Evolutionary conservation across 2,888 invertebrate genomes (phyloP), one percentile per base, ranked within the genome.

Genomic region (Meiosimyza decipiens): DNA sequence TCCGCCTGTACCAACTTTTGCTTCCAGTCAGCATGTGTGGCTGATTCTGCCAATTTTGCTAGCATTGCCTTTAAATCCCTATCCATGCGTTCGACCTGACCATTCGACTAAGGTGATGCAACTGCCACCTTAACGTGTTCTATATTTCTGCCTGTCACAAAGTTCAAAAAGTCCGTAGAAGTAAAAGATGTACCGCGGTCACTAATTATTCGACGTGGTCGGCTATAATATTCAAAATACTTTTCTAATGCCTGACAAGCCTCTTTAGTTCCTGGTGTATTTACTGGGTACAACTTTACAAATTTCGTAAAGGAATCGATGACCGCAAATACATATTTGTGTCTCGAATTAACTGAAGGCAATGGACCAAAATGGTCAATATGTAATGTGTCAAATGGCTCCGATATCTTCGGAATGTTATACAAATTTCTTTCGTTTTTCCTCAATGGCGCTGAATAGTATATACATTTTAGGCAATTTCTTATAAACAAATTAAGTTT

Each of bases 81-180:
- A 18, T 54, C 5, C 6, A 54, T 18, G n/a, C 54, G 54, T 11
- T 54, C 54, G n/a, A 54, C 54, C 54, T 54, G 54, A 3, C 54
- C 40, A 40, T 40, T 40, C 7, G 40, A 40, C 7, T 40, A 4
- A 40, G 40, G 40, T 40, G 74, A 72, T 6, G 68, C 74, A 18
- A 72, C 73, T 12, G 75, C 57, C 18, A 66, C 66, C 54, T 73
- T 62, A 6, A 74, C 71, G 22, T 75, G 77, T n/a, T 67, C 40
- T 28, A 75, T 73, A 59, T 75, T 74, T 15, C 66, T 15, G 5
- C 57, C 64, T 66, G 50, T 16, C n/a, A 72, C 7, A 63, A 72
- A 76, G 15, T 51, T 52, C 15, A 16, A 50, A 51, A 74, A 73
- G 28, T 73, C 74, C 12, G 55, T 65, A 13, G 73, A 73, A 4